Evolutionary conservation across 1,140 invertebrate genomes (phyloP).

Genomic region (Planococcus citri): DNA sequence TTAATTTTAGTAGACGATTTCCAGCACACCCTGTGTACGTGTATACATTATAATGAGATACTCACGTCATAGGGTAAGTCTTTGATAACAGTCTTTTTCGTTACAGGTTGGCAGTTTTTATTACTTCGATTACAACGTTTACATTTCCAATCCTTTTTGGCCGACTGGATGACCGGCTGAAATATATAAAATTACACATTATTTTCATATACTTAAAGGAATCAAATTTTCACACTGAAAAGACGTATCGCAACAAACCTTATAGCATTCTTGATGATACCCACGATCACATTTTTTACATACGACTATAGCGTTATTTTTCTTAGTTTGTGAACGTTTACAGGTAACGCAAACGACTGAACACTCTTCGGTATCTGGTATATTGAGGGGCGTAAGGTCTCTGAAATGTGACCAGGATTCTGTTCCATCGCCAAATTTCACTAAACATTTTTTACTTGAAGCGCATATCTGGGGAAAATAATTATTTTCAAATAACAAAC

Average conservation of each 20-base stretch:
- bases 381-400: slow-evolving; percentile 51
- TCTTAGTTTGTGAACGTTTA: slow-evolving; percentile 49
- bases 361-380: slow-evolving; percentile 40
- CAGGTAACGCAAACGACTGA: slow-evolving; percentile 70
- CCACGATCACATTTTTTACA: slow-evolving; percentile 79
- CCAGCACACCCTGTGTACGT: too few relatives aligned
- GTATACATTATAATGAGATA: not conserved
- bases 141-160: slow-evolving; percentile 14
- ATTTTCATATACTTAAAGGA: not conserved
- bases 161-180: slow-evolving; percentile 14
- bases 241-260: too few relatives aligned
- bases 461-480: slow-evolving; percentile 44
- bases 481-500: too few relatives aligned
- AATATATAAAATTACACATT: not conserved
- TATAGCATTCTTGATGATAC: slow-evolving; percentile 66
- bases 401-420: slow-evolving; percentile 66
- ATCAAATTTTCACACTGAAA: too few relatives aligned
- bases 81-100: slow-evolving; percentile 14
- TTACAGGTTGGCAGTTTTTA: slow-evolving; percentile 18
- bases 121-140: slow-evolving; percentile 16
- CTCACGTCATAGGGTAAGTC: slow-evolving; percentile 23
- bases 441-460: slow-evolving; percentile 56
- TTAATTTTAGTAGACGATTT: too few relatives aligned
- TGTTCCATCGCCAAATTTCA: slow-evolving; percentile 77
- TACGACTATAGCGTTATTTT: slow-evolving; percentile 55